Evolutionary conservation across 2,797 vertebrate genomes (phyloP), one percentile per base, ranked within the genome.

Genomic region (Novumbra hubbsi): DNA sequence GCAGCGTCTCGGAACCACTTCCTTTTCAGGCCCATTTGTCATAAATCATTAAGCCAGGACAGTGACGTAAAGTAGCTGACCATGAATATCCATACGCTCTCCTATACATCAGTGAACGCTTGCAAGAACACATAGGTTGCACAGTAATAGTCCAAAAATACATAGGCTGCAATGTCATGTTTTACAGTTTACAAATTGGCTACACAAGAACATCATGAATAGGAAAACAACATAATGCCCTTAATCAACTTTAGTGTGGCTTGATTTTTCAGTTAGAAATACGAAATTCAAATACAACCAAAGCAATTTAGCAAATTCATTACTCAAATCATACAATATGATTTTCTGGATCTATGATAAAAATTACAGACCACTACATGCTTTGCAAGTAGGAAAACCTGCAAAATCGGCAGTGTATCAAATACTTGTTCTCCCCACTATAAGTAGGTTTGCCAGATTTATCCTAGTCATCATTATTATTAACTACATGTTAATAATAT

Each of bases 41-140:
- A 91, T 78, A 91, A 92, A 87, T 87, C 90, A 91, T 92, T 93
- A 92, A 92, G 86, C 83, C 81, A 85, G 85, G 45, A 75, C 88
- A 88, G 82, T 85, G 90, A 85, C 83, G 74, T 38, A 55, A 69
- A 73, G 50, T 50, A 77, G 72, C 65, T 30, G 72, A 85, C 78
- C 70, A 74, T 8, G 9, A 21, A 72, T n/a, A 63, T 15, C 73
- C 17, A 70, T 28, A 60, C 64, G 69, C 69, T 66, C 24, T 49
- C 68, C 34, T 50, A 72, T 63, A 73, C 50, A 66, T 50, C 68
- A 60, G 38, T 45, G 62, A 50, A 68, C 45, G 24, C 73, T 62
- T 41, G 9, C 45, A 16, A 19, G 41, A 19, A 3, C 21, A 63
- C 60, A 72, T 21, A 57, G 19, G 45, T 17, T 41, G 15, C 28